Evolutionary conservation across 2,888 invertebrate species (phyloP).

Genomic region (Eupithecia insigniata): DNA sequence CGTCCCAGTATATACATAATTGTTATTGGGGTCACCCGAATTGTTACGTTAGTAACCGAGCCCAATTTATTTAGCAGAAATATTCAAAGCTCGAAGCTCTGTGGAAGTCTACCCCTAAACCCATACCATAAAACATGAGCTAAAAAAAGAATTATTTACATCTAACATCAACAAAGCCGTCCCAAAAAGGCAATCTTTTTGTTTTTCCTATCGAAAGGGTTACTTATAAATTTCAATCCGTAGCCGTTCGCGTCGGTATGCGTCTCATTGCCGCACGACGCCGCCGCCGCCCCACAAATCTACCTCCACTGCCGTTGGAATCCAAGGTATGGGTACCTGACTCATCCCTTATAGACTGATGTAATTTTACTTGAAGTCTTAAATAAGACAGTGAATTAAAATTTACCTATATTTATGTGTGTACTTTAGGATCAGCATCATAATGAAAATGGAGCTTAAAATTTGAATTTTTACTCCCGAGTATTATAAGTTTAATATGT

Average conservation of each 20-base stretch:
- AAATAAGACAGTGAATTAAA: neutral
- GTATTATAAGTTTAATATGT: neutral
- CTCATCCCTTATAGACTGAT: slow-evolving; percentile 9
- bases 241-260: slow-evolving; percentile 56
- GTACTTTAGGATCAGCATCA: neutral
- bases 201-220: slow-evolving; percentile 29
- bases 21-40: neutral
- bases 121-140: neutral
- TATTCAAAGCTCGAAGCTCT: neutral
- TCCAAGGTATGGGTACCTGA: slow-evolving; percentile 34
- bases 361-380: neutral
- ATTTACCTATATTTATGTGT: neutral
- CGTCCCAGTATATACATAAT: neutral
- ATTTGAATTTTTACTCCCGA: neutral
- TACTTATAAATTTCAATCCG: slow-evolving; percentile 36
- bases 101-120: neutral
- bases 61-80: neutral
- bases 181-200: slow-evolving; percentile 15
- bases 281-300: slow-evolving; percentile 59
- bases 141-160: slow-evolving; percentile 9
- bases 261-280: slow-evolving; percentile 45
- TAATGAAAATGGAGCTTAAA: neutral
- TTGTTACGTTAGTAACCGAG: neutral
- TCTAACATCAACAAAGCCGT: slow-evolving; percentile 14
- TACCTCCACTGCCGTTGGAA: slow-evolving; percentile 52